Evolutionary conservation across 2,797 vertebrate species (phyloP).

Genomic region (Pteropus rufus): DNA sequence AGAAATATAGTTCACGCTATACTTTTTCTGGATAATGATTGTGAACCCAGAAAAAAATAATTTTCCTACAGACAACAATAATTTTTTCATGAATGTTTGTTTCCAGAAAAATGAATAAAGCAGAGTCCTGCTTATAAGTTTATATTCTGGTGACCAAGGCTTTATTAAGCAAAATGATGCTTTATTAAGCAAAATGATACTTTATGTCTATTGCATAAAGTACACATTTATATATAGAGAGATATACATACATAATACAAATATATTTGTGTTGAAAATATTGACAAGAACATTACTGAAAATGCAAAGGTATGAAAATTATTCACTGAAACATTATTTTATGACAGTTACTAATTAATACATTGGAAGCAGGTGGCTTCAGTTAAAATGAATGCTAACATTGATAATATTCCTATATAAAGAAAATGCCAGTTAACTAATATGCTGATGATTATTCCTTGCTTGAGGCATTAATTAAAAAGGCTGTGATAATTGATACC

Average conservation of each 20-base stretch:
- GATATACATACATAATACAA: not conserved
- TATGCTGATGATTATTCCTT: not conserved
- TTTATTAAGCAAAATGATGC: not conserved
- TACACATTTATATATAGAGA: not conserved
- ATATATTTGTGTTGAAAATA: not conserved
- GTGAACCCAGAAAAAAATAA: not conserved
- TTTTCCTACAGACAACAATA: not conserved
- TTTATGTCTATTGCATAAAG: not conserved
- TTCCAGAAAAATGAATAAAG: not conserved
- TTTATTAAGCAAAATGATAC: not conserved
- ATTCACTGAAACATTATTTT: not conserved
- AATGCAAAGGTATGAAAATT: not conserved
- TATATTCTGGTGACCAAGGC: not conserved
- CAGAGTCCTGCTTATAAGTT: not conserved
- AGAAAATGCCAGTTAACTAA: constrained; percentile 21
- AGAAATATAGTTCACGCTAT: not conserved
- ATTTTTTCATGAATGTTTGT: not conserved
- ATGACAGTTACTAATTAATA: not conserved
- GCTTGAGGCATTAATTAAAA: constrained; percentile 44
- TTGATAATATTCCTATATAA: not conserved
- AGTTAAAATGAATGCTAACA: constrained; percentile 34
- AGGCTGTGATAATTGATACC: not conserved
- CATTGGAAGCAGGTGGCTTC: not conserved
- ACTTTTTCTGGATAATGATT: not conserved
- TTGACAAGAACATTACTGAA: not conserved